Base-by-base conservation (phyloP, 2,888 invertebrate genomes). In the Tolmerus cingulatus region DNA sequence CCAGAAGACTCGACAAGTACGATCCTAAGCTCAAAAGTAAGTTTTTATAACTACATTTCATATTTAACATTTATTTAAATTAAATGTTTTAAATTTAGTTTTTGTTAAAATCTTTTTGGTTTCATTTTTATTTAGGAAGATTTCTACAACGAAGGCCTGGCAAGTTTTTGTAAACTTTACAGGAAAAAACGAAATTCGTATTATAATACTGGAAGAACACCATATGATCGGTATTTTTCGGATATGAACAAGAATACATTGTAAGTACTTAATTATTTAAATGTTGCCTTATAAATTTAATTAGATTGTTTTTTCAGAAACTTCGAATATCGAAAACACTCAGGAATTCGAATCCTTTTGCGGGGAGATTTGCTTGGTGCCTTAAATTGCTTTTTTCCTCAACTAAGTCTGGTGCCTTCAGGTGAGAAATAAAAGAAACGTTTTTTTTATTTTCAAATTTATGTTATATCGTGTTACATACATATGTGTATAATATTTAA, bases 361-460 rank as follows among this genome's bases (percentile, higher is more conserved):
- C 87, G 88, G 7, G 88, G 88, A n/a, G 88, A 89, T 82, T 74
- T 89, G 14, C 76, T 89, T 34, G 88, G 88, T 14, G 88, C 88
- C 19, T 77, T 89, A 23, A 88, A 88, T 30, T 89, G 88, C 37
- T 78, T 89, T 19, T 87, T 89, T 77, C 88, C 88, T 0, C 87
- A 88, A 51, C 46, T 89, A 16, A 79, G 87, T 66, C 87, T 89
- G 55, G 46, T 88, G 2, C 77, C 88, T 5, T 87, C 87, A 14
- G 87, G 88, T 88, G 74, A 12, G 16, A 14, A 27, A 43, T n/a
- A 7, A 79, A 55, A 55, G 7, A 2, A 19, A 9, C 7, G 23
- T 46, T 12, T 51, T 79, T 27, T 43, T 0, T 46, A 37, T 37
- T 9, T 34, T 77, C 34, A 34, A 34, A 34, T 34, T 34, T 5